Base-by-base conservation (phyloP, 35 echinoderm and acorn worm species). In the Holothuria glaberrima region DNA sequence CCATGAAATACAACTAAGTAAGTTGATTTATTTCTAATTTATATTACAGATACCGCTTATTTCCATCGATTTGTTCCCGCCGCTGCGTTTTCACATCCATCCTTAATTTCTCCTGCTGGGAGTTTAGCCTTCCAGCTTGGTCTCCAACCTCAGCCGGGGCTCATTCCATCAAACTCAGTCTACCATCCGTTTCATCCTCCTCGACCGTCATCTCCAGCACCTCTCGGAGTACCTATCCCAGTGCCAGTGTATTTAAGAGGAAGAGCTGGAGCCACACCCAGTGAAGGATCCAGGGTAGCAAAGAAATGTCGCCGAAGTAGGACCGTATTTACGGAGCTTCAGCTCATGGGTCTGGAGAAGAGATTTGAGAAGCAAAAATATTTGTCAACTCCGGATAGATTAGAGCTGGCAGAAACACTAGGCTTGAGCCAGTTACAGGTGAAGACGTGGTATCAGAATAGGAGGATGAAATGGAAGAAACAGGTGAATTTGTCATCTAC, bases 401-500 rank as follows among this genome's bases (percentile, higher is more conserved):
- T 99, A 12, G 93, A 99, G 56, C 59, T 95, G 26, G 93, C 97
- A 16, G 93, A 99, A 61, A 95, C 91, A 0, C 33, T 99, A 9
- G 97, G 97, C 5, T 54, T 99, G 41, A 99, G 90, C 59, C 97
- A 95, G n/a, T 46, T 99, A 59, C 97, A 95, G 35, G 93, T 99
- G 21, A 99, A 99, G 84, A 99, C 93, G 12, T 99, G 93, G 96
- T 98, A 94, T 80, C 96, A 98, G 77, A 98, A 98, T 57, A 92
- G 96, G 63, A 86, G 96, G 29, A 98, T 98, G 96, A 98, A 98
- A 80, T 98, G 96, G 96, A 98, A 98, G 84, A 98, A 98, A 89
- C 96, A 98, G 93, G 96, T 98, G 38, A 74, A 59, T 56, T 20
- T 20, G 4, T 34, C 7, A n/a, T n/a, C n/a, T n/a, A n/a, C n/a